Evolutionary conservation across 2,888 invertebrate genomes (phyloP), one percentile per base, ranked within the genome.

Genomic region (Vanessa cardui): DNA sequence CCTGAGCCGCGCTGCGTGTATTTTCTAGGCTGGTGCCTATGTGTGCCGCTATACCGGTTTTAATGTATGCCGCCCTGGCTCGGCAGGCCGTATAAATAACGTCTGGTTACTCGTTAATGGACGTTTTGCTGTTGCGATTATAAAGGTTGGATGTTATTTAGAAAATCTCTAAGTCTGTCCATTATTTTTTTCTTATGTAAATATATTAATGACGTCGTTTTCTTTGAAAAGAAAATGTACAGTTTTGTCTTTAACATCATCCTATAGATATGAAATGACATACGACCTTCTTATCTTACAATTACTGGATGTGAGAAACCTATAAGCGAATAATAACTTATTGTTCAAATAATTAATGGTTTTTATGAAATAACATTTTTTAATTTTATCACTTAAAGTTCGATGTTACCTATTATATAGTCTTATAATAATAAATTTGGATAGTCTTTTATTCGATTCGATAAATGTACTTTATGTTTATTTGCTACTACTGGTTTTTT

Each of bases 21-120:
- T 71, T 69, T 71, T 73, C 74, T 73, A 71, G 73, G 68, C 68
- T 62, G 62, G 26, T 73, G 70, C 69, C 54, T 73, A 71, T 73
- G 72, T 77, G 69, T 77, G 76, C 72, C 66, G 72, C 62, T 65
- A 58, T 73, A 76, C 78, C 77, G 77, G 77, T 77, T 78, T 68
- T 71, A 71, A 68, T 66, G 69, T 49, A 67, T 66, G 45, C 72
- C 67, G 61, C 20, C 39, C 45, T 20, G 20, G 54, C 52, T 44
- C 59, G 50, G 39, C 62, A 21, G 45, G 20, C 33, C 31, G 58
- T 66, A 66, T 66, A 69, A 71, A 71, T 67, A 71, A 71, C 69
- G 59, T 69, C 62, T 64, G 45, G 64, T 69, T 67, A 66, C 50
- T 59, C 46, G 59, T 52, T 66, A 66, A 67, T 71, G 59, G 64